phyloP scores from a whole-genome alignment of 1,140 invertebrate species.

The Parasteatoda tepidariorum region DNA sequence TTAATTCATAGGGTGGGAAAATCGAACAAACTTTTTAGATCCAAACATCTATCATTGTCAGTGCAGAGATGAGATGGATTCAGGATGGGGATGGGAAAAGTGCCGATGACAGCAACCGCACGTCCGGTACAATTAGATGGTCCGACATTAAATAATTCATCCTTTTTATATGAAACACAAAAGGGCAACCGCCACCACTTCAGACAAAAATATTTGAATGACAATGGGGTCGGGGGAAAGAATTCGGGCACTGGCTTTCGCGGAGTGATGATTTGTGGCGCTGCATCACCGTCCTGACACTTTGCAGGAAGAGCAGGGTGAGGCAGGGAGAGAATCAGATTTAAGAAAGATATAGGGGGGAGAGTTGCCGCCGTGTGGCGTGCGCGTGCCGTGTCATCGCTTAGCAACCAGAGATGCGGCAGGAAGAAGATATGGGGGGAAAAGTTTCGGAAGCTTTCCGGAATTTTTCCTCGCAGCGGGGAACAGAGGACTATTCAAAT shows the following conservation, averaged over 20 bases:
- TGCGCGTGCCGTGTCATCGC: constrained; percentile 42
- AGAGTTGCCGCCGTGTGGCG: constrained; percentile 31
- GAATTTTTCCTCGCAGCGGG: constrained; percentile 35
- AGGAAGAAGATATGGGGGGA: not conserved
- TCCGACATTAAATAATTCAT: constrained; percentile 49
- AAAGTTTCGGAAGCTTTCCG: constrained; percentile 26
- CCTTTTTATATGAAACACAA: not conserved
- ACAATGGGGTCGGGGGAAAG: constrained; percentile 27
- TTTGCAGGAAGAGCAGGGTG: not conserved
- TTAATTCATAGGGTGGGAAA: no score
- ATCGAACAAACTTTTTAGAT: no score
- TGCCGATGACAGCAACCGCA: not conserved
- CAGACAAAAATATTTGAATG: constrained; percentile 30
- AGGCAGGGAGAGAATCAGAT: not conserved
- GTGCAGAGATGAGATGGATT: no score
- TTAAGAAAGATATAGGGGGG: not conserved
- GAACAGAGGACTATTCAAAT: no score
- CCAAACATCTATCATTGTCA: not conserved
- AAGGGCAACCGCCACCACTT: constrained; percentile 6
- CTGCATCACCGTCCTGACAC: constrained; percentile 2
- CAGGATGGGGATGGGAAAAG: no score
- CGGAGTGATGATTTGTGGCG: constrained; percentile 40
- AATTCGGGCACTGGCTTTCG: not conserved
- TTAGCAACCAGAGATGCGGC: no score
- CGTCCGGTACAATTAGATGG: constrained; percentile 22